Percentiles rank a stretch among this genome's conserved stretches.
These are phyloP conservation scores for Pterocles gutturalis DNA, from an alignment of 2,113 vertebrate genomes.

Conservation along the genomic window DNA sequence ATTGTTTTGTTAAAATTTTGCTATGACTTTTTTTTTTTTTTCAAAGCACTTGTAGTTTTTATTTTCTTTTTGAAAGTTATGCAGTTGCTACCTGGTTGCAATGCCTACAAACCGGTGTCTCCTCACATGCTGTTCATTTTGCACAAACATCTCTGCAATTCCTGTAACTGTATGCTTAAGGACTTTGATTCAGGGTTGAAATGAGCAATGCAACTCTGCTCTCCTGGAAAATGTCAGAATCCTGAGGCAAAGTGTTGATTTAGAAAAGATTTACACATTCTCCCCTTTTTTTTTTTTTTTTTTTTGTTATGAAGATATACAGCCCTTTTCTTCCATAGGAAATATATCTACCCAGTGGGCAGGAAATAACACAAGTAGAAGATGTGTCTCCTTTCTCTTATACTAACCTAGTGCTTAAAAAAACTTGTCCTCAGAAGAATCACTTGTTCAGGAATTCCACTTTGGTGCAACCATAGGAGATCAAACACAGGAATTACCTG, in stretches of 20 bases:
- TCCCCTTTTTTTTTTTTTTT: neutral
- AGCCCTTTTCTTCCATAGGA: neutral
- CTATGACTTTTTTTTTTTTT: neutral
- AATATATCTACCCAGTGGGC: neutral
- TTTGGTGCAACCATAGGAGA: neutral
- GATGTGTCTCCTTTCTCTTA: neutral
- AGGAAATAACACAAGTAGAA: neutral
- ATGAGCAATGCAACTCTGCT: neutral
- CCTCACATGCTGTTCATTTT: neutral
- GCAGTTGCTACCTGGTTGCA: neutral
- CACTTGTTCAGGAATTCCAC: neutral
- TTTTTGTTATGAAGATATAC: neutral
- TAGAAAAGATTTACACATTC: neutral
- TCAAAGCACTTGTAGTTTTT: neutral
- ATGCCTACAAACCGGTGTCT: neutral
- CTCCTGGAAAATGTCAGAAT: neutral
- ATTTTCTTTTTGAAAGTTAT: neutral
- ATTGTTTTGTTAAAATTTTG: neutral
- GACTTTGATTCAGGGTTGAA: neutral
- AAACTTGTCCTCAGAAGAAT: neutral
- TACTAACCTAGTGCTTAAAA: neutral
- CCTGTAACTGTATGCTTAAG: neutral
- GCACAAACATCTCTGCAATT: neutral
- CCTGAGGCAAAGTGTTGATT: neutral
- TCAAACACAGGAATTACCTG: neutral